These are phyloP conservation scores for Calypte anna DNA, from an alignment of 2,113 vertebrate species.

Conservation along the genomic window DNA sequence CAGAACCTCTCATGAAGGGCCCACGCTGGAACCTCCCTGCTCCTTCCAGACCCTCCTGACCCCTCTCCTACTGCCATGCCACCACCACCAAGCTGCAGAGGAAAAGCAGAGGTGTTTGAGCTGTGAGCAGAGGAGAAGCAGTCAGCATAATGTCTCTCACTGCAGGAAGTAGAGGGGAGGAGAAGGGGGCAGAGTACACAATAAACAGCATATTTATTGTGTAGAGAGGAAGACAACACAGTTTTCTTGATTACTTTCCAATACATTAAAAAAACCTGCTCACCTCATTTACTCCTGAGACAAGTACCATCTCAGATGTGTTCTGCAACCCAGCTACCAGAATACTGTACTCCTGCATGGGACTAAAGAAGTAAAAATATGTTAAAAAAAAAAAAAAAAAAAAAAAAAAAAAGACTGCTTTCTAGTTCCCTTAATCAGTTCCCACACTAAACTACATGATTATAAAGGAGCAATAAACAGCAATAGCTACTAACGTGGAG, in stretches of 20 bases:
- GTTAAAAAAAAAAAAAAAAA: not conserved
- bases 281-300: not conserved
- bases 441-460: not conserved
- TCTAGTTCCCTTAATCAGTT: not conserved
- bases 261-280: not conserved
- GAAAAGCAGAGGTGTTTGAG: not conserved
- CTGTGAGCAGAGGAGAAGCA: not conserved
- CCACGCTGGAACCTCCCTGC: not conserved
- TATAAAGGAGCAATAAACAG: not conserved
- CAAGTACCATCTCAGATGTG: not conserved
- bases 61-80: not conserved
- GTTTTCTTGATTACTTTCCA: not conserved
- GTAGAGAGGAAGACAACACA: not conserved
- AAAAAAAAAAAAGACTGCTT: not conserved
- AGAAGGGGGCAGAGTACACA: not conserved
- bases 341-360: not conserved
- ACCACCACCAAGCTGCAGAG: not conserved
- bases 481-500: not conserved
- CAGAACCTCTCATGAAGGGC: accelerated
- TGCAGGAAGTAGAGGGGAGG: not conserved
- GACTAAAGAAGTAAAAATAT: not conserved
- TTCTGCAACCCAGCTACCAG: not conserved
- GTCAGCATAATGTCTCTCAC: accelerated
- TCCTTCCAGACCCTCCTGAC: not conserved
- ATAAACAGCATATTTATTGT: not conserved